phyloP scores from a whole-genome alignment of 2,888 invertebrate genomes.

The Coelogynopora nodosa region DNA sequence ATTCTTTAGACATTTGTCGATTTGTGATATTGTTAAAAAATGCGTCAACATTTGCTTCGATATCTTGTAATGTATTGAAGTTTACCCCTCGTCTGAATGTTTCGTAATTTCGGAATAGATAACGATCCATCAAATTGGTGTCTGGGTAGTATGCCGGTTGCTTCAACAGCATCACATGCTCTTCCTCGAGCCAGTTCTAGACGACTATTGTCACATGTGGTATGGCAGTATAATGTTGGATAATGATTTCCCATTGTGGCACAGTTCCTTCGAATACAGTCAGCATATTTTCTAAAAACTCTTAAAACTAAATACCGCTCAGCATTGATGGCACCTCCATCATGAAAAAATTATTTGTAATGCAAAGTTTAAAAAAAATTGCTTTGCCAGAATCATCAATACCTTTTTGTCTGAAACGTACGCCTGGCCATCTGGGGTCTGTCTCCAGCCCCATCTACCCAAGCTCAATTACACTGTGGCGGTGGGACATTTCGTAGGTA shows the following conservation, averaged over 20 bases:
- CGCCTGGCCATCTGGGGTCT: slow-evolving; percentile 23
- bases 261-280: slow-evolving; percentile 24
- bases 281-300: slow-evolving; percentile 20
- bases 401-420: slow-evolving; percentile 28
- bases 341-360: slow-evolving; percentile 21
- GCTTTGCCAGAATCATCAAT: slow-evolving; percentile 26
- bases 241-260: slow-evolving; percentile 25
- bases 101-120: slow-evolving; percentile 23
- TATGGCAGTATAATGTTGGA: slow-evolving; percentile 14
- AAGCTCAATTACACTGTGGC: slow-evolving; percentile 4
- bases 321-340: slow-evolving; percentile 18
- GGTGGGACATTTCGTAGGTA: slow-evolving; percentile 26
- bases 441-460: slow-evolving; percentile 21
- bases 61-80: slow-evolving; percentile 18
- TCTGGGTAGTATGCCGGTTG: slow-evolving; percentile 17
- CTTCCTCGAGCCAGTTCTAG: slow-evolving; percentile 19
- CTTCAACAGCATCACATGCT: slow-evolving; percentile 14
- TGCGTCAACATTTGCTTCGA: slow-evolving; percentile 20
- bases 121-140: slow-evolving; percentile 11
- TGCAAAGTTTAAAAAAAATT: slow-evolving; percentile 24
- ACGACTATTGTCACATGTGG: slow-evolving; percentile 12
- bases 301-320: slow-evolving; percentile 16
- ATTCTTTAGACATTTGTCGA: slow-evolving; percentile 27
- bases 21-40: slow-evolving; percentile 27
- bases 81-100: slow-evolving; percentile 18